These are phyloP conservation scores for Anoplophora glabripennis DNA, from an alignment of 1,140 invertebrate species.

Conservation along the genomic window DNA sequence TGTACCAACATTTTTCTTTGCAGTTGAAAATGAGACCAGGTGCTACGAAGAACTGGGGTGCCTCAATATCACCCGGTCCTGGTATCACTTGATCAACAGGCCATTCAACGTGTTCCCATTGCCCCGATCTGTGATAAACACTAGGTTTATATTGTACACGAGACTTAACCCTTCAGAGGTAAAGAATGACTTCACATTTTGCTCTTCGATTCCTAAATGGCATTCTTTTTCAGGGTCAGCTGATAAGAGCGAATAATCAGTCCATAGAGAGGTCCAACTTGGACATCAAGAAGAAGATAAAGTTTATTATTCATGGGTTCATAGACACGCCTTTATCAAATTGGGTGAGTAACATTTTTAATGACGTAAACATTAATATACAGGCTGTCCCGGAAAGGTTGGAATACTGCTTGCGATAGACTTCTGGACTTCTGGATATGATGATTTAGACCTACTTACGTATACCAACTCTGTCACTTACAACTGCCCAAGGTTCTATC, in stretches of 20 bases:
- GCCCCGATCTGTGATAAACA: conserved; percentile 76
- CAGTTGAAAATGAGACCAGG: conserved; percentile 75
- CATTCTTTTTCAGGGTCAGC: conserved; percentile 58
- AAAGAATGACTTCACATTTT: conserved; percentile 36
- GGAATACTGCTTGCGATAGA: too few relatives aligned
- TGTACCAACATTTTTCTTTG: too few relatives aligned
- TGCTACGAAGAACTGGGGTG: conserved; percentile 81
- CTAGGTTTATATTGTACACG: conserved; percentile 76
- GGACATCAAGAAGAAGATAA: conserved; percentile 67
- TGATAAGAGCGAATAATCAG: conserved; percentile 66
- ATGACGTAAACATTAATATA: too few relatives aligned
- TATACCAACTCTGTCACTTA: too few relatives aligned
- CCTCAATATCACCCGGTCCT: conserved; percentile 77
- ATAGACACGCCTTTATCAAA: conserved; percentile 82
- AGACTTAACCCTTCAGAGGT: conserved; percentile 70
- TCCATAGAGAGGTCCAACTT: conserved; percentile 74
- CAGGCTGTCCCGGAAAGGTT: too few relatives aligned
- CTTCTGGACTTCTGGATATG: too few relatives aligned
- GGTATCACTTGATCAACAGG: conserved; percentile 78
- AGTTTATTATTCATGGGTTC: conserved; percentile 86
- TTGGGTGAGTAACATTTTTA: conserved; percentile 66
- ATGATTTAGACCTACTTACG: too few relatives aligned
- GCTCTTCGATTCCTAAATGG: background rate
- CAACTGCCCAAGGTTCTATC: too few relatives aligned
- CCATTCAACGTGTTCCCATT: conserved; percentile 80